A percentile compares a stretch with the other conserved stretches of the same genome.
phyloP scores from a whole-genome alignment of 2,888 invertebrate species.

The Catocala nupta region DNA sequence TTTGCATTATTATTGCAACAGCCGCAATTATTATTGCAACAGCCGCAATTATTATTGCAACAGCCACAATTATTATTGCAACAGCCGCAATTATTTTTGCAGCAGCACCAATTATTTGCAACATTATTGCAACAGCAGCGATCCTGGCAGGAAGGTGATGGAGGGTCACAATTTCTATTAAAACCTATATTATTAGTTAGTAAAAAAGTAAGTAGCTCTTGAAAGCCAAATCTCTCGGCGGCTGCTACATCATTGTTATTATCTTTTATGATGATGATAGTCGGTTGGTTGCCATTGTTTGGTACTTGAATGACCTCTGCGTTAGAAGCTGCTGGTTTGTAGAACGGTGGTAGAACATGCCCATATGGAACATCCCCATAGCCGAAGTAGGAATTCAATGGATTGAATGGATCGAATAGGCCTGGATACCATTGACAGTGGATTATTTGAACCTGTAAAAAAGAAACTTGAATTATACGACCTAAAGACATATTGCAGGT shows the following conservation, averaged over 20 bases:
- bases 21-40: background rate
- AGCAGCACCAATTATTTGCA: background rate
- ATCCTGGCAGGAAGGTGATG: background rate
- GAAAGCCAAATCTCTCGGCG: slow-evolving; percentile 3
- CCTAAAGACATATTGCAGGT: too few species aligned
- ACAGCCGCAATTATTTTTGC: slow-evolving; percentile 2
- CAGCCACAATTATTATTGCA: slow-evolving; percentile 4
- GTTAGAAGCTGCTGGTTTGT: background rate
- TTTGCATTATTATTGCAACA: slow-evolving; percentile 1
- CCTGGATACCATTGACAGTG: slow-evolving; percentile 11
- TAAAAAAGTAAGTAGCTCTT: slow-evolving; percentile 26
- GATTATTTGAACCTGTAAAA: slow-evolving; percentile 30
- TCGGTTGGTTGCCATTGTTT: slow-evolving; percentile 26
- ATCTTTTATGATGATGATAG: slow-evolving; percentile 38
- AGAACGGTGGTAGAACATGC: background rate
- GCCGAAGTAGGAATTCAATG: slow-evolving; percentile 4
- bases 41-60: background rate
- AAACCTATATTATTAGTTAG: slow-evolving; percentile 7
- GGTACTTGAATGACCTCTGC: background rate
- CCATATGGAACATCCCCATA: slow-evolving; percentile 2
- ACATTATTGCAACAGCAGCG: background rate
- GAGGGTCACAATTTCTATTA: background rate
- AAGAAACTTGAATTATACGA: background rate
- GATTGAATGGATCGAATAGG: slow-evolving; percentile 5
- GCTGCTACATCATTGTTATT: slow-evolving; percentile 11